Base-by-base conservation (phyloP, 2,113 vertebrate species). In the Strix uralensis region DNA sequence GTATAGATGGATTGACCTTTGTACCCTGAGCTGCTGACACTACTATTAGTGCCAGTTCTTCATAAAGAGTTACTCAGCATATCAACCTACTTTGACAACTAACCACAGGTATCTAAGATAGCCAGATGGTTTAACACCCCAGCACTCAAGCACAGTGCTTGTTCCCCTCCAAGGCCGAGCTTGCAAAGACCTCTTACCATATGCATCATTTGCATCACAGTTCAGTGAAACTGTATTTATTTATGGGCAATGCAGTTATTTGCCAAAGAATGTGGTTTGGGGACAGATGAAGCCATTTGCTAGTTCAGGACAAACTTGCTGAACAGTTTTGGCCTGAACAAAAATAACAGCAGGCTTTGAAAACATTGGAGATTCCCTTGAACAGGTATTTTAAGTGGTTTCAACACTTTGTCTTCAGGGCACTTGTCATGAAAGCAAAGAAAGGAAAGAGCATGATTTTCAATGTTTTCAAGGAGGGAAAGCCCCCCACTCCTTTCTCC, bases 241-340 rank as follows among this genome's bases (percentile, higher is more conserved):
- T 91, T 38, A 79, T 10, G 21, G 46, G 57, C 49, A 69, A 20
- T 10, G 57, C 32, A 89, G 26, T 55, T 51, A 82, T 58, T 66
- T 88, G 46, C 42, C 82, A 90, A 83, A 73, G 49, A 96, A 92
- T 25, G 27, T 30, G 30, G 17, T 54, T 19, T 75, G 40, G 65
- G 81, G 92, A 90, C 47, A 94, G 74, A 49, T 83, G 67, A 93
- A 96, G 49, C 32, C 32, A 34, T 93, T 92, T 95, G n/a, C 63
- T 70, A 73, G 63, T 46, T 86, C 62, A 94, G 59, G 51, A 92
- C n/a, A 71, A 83, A 70, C 40, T 30, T 46, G 46, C 29, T 85
- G 49, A 42, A 16, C n/a, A 19, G 5, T 61, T 92, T 78, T 83
- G 58, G 54, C 59, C 27, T 30, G 26, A 90, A 47, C 13, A 58